Conservation (phyloP, 53 echinoderm and acorn worm species). For the Glandiceps talaboti region DNA sequence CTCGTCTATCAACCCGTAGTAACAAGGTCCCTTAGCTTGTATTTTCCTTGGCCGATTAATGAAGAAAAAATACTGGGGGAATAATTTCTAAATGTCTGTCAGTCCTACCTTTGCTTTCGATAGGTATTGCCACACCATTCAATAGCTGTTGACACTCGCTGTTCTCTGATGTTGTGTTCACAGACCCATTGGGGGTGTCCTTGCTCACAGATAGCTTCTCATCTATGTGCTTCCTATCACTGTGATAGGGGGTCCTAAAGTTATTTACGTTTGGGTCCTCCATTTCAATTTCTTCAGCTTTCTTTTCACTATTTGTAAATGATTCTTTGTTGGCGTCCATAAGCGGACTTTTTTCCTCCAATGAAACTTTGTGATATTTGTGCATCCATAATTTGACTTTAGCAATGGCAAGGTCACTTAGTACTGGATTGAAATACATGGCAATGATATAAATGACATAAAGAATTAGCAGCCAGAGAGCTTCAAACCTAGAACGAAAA, state of each 20-base stretch:
- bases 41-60: no score
- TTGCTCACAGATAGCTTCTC: no score
- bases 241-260: background rate
- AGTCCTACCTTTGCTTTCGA: no score
- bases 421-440: constrained; percentile 63
- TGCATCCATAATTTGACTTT: background rate
- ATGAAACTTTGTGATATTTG: background rate
- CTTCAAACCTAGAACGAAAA: constrained; percentile 45
- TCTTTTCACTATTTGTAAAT: no score
- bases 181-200: no score
- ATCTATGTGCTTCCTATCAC: background rate
- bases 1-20: no score
- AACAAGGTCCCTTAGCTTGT: no score
- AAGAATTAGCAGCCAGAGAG: constrained; percentile 30
- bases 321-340: background rate
- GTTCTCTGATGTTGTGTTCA: no score
- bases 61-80: no score
- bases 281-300: background rate
- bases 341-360: background rate
- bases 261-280: background rate
- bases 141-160: no score
- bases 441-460: constrained; percentile 40
- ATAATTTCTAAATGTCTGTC: no score
- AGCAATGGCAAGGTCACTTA: background rate
- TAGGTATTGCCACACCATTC: no score